Conservation (phyloP, 2,888 invertebrate genomes). For the Apotomis capreana region DNA sequence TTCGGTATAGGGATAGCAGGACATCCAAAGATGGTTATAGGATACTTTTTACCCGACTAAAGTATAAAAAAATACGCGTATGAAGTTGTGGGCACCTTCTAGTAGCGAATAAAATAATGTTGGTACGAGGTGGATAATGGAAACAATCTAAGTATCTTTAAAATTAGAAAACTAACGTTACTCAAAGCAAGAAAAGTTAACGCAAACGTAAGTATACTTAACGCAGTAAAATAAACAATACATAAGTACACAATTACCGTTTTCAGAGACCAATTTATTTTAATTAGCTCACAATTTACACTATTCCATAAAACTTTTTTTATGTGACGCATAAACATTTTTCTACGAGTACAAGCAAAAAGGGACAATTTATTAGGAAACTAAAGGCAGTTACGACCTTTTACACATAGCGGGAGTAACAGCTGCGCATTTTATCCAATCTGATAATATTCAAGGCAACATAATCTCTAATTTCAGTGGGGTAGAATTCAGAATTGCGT, state of each 20-base stretch:
- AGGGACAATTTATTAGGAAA: not conserved
- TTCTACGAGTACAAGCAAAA: not conserved
- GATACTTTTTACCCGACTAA: no score
- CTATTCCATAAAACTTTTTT: conserved; percentile 16
- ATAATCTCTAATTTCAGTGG: not conserved
- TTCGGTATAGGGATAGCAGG: no score
- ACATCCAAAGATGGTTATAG: no score
- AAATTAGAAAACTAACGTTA: no score
- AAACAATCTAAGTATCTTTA: no score
- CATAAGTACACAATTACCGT: not conserved
- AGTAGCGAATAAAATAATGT: no score
- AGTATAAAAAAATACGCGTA: no score
- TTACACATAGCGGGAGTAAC: not conserved
- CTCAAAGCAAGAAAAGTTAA: no score
- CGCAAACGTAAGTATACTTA: no score
- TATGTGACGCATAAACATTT: conserved; percentile 12
- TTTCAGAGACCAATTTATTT: conserved; percentile 9
- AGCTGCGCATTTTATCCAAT: conserved; percentile 10
- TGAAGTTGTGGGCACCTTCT: no score
- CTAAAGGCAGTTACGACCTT: not conserved
- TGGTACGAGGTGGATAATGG: no score
- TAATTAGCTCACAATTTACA: conserved; percentile 29
- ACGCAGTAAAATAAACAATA: no score
- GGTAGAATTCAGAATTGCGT: not conserved
- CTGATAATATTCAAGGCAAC: not conserved